Conservation (phyloP, 2,888 invertebrate genomes). For the Leucophora obtusa region DNA sequence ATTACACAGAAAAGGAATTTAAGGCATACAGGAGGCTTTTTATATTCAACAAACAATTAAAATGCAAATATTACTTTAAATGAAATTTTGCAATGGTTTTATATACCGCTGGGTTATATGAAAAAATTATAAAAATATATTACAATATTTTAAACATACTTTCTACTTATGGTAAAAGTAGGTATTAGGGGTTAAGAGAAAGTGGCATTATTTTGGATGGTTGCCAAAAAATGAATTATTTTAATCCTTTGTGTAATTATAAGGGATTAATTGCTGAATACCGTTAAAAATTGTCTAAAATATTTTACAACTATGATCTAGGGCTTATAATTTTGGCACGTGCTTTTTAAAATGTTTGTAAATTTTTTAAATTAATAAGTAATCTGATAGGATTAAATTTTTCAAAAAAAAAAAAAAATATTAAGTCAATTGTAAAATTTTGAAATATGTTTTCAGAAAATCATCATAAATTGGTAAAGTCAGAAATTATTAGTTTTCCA, state of each 20-base stretch:
- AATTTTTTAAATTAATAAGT: slow-evolving; percentile 11
- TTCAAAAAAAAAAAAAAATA: background rate
- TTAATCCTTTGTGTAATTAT: slow-evolving; percentile 51
- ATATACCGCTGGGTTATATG: slow-evolving; percentile 19
- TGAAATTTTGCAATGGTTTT: slow-evolving; percentile 33
- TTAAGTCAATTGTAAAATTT: slow-evolving; percentile 19
- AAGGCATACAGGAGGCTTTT: slow-evolving; percentile 9
- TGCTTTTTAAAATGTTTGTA: slow-evolving; percentile 22
- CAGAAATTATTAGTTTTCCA: slow-evolving; percentile 1
- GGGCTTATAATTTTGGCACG: slow-evolving; percentile 51
- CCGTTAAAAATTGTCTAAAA: slow-evolving; percentile 16
- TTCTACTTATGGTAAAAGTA: slow-evolving; percentile 4
- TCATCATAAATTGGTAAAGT: slow-evolving; percentile 13
- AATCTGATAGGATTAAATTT: slow-evolving; percentile 27
- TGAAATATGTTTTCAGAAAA: background rate
- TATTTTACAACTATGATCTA: background rate
- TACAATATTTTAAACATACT: background rate
- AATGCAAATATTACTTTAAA: slow-evolving; percentile 51
- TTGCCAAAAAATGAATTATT: slow-evolving; percentile 35
- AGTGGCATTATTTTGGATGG: slow-evolving; percentile 24
- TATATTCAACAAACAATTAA: slow-evolving; percentile 39
- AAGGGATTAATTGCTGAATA: slow-evolving; percentile 41
- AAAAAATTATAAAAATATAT: background rate
- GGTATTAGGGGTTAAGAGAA: slow-evolving; percentile 32
- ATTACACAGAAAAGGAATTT: slow-evolving; percentile 10